These are phyloP conservation scores for Ormyrus pomaceus DNA, from an alignment of 2,888 invertebrate genomes.

Conservation along the genomic window DNA sequence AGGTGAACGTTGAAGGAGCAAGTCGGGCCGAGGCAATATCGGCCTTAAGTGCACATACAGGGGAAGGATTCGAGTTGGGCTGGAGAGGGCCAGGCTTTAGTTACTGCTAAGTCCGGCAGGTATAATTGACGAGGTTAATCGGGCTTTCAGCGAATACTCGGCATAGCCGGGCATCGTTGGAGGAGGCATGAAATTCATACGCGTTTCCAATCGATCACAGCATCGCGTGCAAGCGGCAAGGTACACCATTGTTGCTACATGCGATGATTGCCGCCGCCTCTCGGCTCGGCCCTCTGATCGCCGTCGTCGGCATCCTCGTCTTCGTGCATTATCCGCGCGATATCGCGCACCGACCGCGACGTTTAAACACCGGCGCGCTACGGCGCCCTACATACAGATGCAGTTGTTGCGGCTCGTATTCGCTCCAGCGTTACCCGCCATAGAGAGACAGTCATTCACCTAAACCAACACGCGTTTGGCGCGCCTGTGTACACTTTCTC, in stretches of 20 bases:
- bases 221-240: constrained; percentile 30
- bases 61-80: background rate
- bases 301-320: constrained; percentile 3
- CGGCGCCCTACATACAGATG: no score
- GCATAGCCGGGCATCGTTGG: background rate
- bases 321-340: constrained; percentile 37
- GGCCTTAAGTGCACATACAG: no score
- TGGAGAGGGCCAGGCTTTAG: background rate
- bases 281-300: background rate
- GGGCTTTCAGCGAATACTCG: constrained; percentile 45
- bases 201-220: constrained; percentile 46
- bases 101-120: constrained; percentile 20
- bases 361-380: constrained; percentile 43
- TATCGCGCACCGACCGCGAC: constrained; percentile 35
- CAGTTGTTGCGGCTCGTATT: background rate
- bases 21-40: no score
- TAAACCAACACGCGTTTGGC: constrained; percentile 30
- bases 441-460: constrained; percentile 32
- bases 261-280: constrained; percentile 26
- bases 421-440: background rate
- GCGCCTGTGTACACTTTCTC: background rate
- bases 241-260: constrained; percentile 37
- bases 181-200: constrained; percentile 42
- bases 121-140: constrained; percentile 51
- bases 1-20: no score